These are phyloP conservation scores for Drosophila hydei DNA, from an alignment of 1,140 invertebrate genomes.

Conservation along the genomic window DNA sequence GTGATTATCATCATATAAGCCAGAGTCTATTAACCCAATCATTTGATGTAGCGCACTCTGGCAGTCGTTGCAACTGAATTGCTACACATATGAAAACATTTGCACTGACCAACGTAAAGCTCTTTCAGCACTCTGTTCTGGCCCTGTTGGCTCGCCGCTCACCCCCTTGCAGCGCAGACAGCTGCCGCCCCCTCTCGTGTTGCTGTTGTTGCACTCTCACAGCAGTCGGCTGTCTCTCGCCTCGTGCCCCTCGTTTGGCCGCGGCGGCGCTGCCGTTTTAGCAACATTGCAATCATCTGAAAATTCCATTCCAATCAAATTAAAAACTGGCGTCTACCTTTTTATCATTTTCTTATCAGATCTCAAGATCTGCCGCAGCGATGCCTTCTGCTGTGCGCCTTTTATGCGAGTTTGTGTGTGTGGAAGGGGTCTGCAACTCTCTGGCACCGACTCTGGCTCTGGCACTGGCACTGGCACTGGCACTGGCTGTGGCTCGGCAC, in stretches of 20 bases:
- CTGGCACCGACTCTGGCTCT: slow-evolving; percentile 24
- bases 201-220: slow-evolving; percentile 34
- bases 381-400: slow-evolving; percentile 80
- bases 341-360: slow-evolving; percentile 84
- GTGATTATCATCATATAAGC: too few relatives aligned
- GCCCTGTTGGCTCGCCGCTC: not conserved
- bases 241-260: slow-evolving; percentile 10
- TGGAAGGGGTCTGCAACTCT: slow-evolving; percentile 57
- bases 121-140: slow-evolving; percentile 33
- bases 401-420: slow-evolving; percentile 60
- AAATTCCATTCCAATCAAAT: slow-evolving; percentile 83
- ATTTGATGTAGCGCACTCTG: slow-evolving; percentile 14
- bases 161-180: slow-evolving; percentile 2
- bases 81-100: slow-evolving; percentile 19
- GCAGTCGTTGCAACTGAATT: slow-evolving; percentile 6
- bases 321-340: slow-evolving; percentile 84
- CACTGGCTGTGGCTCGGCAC: slow-evolving; percentile 49
- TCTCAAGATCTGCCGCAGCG: slow-evolving; percentile 82
- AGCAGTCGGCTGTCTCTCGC: slow-evolving; percentile 35
- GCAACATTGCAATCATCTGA: slow-evolving; percentile 82
- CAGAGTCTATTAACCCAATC: too few relatives aligned
- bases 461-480: slow-evolving; percentile 34
- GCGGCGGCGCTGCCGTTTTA: slow-evolving; percentile 76
- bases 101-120: slow-evolving; percentile 44
- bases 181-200: slow-evolving; percentile 14